Percentiles rank a stretch among this genome's conserved stretches.
These are phyloP conservation scores for Pedicia rivosa DNA, from an alignment of 2,888 invertebrate species.

Conservation along the genomic window DNA sequence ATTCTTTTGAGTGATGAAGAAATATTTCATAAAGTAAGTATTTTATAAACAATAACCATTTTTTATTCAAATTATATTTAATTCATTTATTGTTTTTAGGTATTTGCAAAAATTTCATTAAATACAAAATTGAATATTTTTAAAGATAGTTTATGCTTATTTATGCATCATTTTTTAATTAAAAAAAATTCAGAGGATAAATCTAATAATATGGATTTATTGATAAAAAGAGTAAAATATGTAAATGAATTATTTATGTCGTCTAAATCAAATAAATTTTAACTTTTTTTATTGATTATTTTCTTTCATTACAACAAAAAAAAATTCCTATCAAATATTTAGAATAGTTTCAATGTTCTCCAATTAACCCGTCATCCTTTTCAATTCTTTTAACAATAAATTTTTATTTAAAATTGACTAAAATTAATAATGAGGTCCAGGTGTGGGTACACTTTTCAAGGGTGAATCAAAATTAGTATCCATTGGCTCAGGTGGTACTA, in stretches of 20 bases:
- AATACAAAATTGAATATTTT: constrained; percentile 63
- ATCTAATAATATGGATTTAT: no score
- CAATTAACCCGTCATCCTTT: no score
- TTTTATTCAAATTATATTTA: neutral
- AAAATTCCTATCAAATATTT: no score
- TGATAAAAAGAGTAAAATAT: no score
- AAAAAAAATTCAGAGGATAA: no score
- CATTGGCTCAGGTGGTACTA: constrained; percentile 41
- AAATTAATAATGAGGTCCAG: constrained; percentile 54
- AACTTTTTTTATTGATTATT: no score
- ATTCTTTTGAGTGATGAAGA: constrained; percentile 51
- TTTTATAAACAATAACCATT: neutral
- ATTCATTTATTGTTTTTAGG: constrained; percentile 21
- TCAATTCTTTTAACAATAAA: no score
- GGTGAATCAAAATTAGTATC: constrained; percentile 68
- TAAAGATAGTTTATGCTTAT: constrained; percentile 66
- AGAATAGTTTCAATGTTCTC: no score
- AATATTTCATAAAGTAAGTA: constrained; percentile 17
- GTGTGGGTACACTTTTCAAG: constrained; percentile 70
- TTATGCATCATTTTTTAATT: constrained; percentile 77
- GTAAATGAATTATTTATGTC: no score
- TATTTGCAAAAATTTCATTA: constrained; percentile 56
- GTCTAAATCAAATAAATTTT: no score
- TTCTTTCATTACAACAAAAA: no score
- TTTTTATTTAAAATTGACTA: no score